Evolutionary conservation across 1,140 invertebrate species (phyloP).

Genomic region (Helicoverpa armigera): DNA sequence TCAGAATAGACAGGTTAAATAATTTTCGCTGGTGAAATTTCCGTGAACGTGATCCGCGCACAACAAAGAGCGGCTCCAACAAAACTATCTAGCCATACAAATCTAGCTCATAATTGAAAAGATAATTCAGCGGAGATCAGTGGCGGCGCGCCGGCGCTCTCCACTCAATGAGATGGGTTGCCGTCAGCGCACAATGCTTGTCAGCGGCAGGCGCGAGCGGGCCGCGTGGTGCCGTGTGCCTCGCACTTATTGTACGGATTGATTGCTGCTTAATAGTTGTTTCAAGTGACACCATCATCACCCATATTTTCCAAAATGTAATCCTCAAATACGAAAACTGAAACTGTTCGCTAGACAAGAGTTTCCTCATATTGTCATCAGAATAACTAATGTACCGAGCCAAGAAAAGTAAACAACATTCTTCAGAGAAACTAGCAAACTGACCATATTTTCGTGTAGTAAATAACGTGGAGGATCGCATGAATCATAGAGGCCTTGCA

Average conservation of each 20-base stretch:
- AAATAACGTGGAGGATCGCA: conserved; percentile 36
- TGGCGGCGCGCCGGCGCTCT: conserved; percentile 7
- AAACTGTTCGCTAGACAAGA: too few species aligned
- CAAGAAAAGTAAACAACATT: neutral
- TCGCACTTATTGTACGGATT: conserved; percentile 4
- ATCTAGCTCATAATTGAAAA: conserved; percentile 27
- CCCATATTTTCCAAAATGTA: neutral
- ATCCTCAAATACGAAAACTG: too few species aligned
- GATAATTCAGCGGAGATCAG: conserved; percentile 23
- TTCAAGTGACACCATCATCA: neutral
- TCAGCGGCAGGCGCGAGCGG: conserved; percentile 23
- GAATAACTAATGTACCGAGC: too few species aligned
- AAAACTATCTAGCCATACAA: conserved; percentile 10
- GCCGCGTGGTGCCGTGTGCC: neutral
- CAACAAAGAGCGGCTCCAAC: neutral
- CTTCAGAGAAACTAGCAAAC: neutral
- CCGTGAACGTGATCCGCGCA: neutral
- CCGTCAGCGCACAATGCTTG: conserved; percentile 27
- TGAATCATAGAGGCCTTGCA: conserved; percentile 39
- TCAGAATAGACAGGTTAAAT: too few species aligned
- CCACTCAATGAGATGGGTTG: conserved; percentile 18
- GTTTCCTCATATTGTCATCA: too few species aligned
- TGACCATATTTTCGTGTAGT: conserved; percentile 33
- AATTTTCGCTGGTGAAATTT: too few species aligned
- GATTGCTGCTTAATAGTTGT: neutral